Percentiles rank a stretch among this genome's conserved stretches.
Evolutionary conservation across 1,140 invertebrate genomes (phyloP).

Genomic region (Nylanderia fulva): DNA sequence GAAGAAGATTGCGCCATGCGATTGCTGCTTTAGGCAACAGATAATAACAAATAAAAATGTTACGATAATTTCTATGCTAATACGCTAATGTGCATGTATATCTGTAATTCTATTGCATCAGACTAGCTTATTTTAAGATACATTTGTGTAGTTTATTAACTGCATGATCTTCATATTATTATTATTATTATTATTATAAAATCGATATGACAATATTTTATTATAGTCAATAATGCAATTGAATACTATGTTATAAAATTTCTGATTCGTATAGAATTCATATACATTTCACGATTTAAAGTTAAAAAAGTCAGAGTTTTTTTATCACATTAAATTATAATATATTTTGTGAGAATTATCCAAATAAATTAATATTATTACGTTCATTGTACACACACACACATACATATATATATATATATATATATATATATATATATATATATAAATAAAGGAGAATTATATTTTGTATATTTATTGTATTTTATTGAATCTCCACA

Average conservation of each 20-base stretch:
- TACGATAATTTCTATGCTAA: constrained; percentile 19
- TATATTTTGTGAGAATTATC: neutral
- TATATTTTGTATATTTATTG: neutral
- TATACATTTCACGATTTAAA: neutral
- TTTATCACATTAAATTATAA: neutral
- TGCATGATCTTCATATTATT: constrained; percentile 34
- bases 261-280: neutral
- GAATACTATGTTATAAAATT: neutral
- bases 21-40: constrained; percentile 17
- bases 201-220: constrained; percentile 5
- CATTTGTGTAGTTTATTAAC: constrained; percentile 22
- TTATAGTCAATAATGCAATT: neutral
- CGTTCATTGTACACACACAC: neutral
- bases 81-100: constrained; percentile 25
- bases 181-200: constrained; percentile 11
- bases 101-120: constrained; percentile 36
- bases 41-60: constrained; percentile 7
- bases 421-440: too few relatives aligned
- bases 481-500: neutral
- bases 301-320: neutral
- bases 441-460: neutral
- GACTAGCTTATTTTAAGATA: constrained; percentile 2
- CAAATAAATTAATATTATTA: constrained; percentile 6
- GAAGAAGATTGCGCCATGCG: constrained; percentile 1
- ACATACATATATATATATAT: too few relatives aligned